Percentiles rank a stretch among this genome's conserved stretches.
Conservation (phyloP, 2,113 vertebrate species). For the Hyperopisus bebe region DNA sequence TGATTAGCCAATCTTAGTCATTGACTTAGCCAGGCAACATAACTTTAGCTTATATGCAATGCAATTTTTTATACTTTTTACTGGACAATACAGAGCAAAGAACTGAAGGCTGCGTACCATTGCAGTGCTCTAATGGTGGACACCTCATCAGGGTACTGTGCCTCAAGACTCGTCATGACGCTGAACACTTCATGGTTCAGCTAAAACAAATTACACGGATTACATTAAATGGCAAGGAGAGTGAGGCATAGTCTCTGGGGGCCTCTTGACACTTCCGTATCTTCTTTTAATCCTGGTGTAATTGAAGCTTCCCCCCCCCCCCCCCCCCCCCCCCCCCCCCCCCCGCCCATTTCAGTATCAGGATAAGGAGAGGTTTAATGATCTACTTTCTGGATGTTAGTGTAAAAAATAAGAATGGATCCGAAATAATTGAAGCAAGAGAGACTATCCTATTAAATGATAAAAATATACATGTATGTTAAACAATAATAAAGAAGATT, state of each 20-base stretch:
- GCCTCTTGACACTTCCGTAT: not conserved
- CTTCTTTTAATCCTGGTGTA: not conserved
- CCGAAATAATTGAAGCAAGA: not conserved
- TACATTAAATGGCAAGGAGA: not conserved
- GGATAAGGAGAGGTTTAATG: not conserved
- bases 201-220: slow-evolving; percentile 47
- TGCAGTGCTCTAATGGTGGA: slow-evolving; percentile 75
- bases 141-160: slow-evolving; percentile 80
- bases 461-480: not conserved
- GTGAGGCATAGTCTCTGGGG: not conserved
- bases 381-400: not conserved
- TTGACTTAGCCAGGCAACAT: not conserved
- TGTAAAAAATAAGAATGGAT: not conserved
- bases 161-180: slow-evolving; percentile 81
- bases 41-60: not conserved
- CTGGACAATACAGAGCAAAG: not conserved
- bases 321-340: not conserved
- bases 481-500: not conserved
- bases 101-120: slow-evolving; percentile 51
- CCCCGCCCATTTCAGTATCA: not conserved
- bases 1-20: not conserved
- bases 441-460: not conserved
- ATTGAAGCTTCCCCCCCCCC: not conserved
- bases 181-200: slow-evolving; percentile 76
- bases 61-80: not conserved